Evolutionary conservation across 1,140 invertebrate genomes (phyloP).

Genomic region (Drosophila eugracilis): DNA sequence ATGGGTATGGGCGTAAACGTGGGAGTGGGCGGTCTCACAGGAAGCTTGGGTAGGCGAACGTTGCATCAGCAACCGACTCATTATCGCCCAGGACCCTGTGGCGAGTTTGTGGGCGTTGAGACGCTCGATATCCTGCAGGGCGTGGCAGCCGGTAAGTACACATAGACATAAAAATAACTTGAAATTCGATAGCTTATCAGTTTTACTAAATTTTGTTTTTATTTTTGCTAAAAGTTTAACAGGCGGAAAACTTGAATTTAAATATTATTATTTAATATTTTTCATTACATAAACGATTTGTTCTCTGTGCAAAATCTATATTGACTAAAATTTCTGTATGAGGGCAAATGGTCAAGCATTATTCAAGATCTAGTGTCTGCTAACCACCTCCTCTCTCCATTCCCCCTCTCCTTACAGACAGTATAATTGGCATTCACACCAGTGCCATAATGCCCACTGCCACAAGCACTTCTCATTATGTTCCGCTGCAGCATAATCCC

Average conservation of each 20-base stretch:
- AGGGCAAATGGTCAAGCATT: slow-evolving; percentile 18
- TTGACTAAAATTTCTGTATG: neutral
- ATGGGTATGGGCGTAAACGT: slow-evolving; percentile 23
- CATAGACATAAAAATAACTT: neutral
- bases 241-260: no score
- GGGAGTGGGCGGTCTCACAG: slow-evolving; percentile 56
- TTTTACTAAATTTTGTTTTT: no score
- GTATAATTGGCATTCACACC: slow-evolving; percentile 80
- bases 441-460: slow-evolving; percentile 43
- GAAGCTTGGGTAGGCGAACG: slow-evolving; percentile 67
- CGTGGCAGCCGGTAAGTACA: slow-evolving; percentile 68
- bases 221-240: no score
- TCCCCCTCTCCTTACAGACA: slow-evolving; percentile 55
- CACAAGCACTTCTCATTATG: slow-evolving; percentile 42
- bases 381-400: neutral
- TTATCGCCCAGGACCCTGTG: slow-evolving; percentile 40
- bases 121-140: slow-evolving; percentile 82
- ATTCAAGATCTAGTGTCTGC: slow-evolving; percentile 9
- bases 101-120: slow-evolving; percentile 77
- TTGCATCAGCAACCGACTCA: slow-evolving; percentile 59
- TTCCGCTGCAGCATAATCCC: slow-evolving; percentile 72
- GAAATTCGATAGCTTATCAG: no score
- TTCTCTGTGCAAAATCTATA: neutral
- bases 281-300: neutral
- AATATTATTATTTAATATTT: no score